Evolutionary conservation across 2,113 vertebrate species (phyloP).

Genomic region (human): GRCh38 chr3:60669501-60670000

Average conservation of each 20-base stretch:
- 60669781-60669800: not conserved
- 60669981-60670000: not conserved
- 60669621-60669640: not conserved
- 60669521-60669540: not conserved
- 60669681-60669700: not conserved
- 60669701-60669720: not conserved
- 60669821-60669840: not conserved
- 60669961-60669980: not conserved
- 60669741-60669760: not conserved
- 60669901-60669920: not conserved
- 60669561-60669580: not conserved
- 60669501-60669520: not conserved
- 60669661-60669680: not conserved
- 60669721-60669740: not conserved
- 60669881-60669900: not conserved
- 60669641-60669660: conserved; percentile 31
- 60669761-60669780: not conserved
- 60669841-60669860: not conserved
- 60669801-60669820: not conserved
- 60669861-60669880: not conserved
- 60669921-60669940: not conserved
- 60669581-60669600: conserved; percentile 42
- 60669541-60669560: not conserved
- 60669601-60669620: not conserved
- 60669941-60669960: not conserved